Conservation (phyloP, 2,113 vertebrate genomes). For the Psephotus haematonotus region DNA sequence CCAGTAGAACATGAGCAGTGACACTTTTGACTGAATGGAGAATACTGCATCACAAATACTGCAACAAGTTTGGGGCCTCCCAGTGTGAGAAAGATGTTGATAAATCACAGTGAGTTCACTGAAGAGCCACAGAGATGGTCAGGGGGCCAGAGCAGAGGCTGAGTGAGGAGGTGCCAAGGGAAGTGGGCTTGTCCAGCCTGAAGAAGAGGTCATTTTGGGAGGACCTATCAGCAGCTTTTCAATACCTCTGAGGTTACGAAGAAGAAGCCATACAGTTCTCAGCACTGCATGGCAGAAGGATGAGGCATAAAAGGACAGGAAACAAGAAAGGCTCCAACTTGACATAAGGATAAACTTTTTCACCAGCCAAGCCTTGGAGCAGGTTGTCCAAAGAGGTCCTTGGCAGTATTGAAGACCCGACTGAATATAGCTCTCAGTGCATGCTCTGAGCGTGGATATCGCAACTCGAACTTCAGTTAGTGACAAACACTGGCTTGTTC, state of each 20-base stretch:
- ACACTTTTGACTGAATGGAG: background rate
- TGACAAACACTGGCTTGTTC: background rate
- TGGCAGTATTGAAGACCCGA: background rate
- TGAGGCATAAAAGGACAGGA: background rate
- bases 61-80: background rate
- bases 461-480: background rate
- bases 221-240: background rate
- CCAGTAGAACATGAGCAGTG: background rate
- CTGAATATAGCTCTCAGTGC: background rate
- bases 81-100: background rate
- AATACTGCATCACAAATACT: background rate
- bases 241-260: background rate
- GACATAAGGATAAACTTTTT: background rate
- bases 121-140: background rate
- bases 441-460: background rate
- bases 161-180: background rate
- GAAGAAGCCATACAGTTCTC: background rate
- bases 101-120: background rate
- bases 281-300: background rate
- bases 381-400: background rate
- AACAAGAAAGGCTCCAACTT: background rate
- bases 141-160: background rate
- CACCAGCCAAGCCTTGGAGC: background rate
- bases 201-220: background rate
- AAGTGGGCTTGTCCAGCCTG: background rate